Conservation (phyloP, 2,888 invertebrate genomes). For the Saturnia japonica region DNA sequence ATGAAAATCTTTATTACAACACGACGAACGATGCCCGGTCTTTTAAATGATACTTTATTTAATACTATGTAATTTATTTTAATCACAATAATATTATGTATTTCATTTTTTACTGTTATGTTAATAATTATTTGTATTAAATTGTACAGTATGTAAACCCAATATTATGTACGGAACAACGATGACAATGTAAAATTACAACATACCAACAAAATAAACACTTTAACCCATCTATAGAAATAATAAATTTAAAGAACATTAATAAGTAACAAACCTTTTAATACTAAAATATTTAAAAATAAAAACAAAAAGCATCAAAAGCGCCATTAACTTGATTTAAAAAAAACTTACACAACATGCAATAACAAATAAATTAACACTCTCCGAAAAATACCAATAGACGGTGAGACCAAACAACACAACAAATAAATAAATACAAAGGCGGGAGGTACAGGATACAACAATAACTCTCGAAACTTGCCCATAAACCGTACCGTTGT, state of each 20-base stretch:
- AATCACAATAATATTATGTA: too few species aligned
- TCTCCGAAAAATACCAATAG: conserved; percentile 48
- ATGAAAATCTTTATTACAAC: too few species aligned
- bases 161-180: neutral
- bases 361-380: conserved; percentile 43
- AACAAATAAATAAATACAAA: conserved; percentile 55
- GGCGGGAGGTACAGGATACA: conserved; percentile 58
- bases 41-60: neutral
- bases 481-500: conserved; percentile 55
- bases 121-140: too few species aligned
- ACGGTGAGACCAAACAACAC: conserved; percentile 56
- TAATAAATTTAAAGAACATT: conserved; percentile 22
- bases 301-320: conserved; percentile 37
- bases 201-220: conserved; percentile 19
- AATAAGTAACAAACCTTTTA: neutral
- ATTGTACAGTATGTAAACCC: too few species aligned
- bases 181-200: neutral
- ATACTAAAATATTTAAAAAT: neutral
- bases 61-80: too few species aligned
- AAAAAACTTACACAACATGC: conserved; percentile 49
- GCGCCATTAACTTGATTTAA: conserved; percentile 37
- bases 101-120: neutral
- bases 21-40: too few species aligned
- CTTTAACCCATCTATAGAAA: conserved; percentile 18
- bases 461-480: conserved; percentile 44